Conservation (phyloP, 2,888 invertebrate genomes). For the Apodemia zela region DNA sequence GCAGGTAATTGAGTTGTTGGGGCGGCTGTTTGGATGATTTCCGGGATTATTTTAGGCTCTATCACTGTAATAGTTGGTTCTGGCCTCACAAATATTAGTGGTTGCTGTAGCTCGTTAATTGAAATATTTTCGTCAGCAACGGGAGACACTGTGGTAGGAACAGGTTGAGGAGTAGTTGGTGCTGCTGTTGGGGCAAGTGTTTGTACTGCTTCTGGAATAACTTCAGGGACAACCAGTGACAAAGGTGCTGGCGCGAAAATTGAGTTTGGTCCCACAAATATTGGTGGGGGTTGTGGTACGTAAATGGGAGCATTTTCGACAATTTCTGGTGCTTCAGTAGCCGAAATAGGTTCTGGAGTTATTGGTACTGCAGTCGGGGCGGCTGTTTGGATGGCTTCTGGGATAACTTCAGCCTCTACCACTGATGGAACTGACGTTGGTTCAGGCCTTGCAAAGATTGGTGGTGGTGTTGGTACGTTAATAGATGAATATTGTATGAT, state of each 20-base stretch:
- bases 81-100: neutral
- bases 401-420: neutral
- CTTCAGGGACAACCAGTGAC: neutral
- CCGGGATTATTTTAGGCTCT: neutral
- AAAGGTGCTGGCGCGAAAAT: neutral
- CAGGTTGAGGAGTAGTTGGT: neutral
- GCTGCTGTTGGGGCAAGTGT: neutral
- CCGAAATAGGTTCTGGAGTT: neutral
- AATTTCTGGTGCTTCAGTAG: neutral
- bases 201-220: neutral
- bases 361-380: neutral
- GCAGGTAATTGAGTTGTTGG: no score
- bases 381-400: neutral
- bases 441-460: neutral
- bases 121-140: no score
- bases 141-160: no score
- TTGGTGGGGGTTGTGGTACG: constrained; percentile 1
- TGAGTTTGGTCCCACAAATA: neutral
- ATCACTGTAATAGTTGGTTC: neutral
- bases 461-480: no score
- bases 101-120: neutral
- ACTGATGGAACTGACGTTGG: neutral
- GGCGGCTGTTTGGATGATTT: no score
- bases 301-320: neutral
- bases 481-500: neutral